Conservation (phyloP, 1,140 invertebrate genomes). For the Drosophila bocki region DNA sequence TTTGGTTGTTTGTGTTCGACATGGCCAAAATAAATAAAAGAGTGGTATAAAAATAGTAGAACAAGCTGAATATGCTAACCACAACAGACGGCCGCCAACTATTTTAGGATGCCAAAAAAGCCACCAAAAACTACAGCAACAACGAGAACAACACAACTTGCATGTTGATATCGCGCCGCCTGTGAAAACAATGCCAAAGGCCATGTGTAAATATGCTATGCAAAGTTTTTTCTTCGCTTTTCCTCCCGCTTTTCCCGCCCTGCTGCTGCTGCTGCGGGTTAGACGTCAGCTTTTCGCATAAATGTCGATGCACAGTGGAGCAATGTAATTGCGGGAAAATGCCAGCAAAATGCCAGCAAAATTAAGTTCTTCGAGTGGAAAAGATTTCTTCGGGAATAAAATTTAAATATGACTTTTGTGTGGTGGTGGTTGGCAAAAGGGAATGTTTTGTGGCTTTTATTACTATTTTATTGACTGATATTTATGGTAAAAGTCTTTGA, state of each 20-base stretch:
- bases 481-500: conserved; percentile 17
- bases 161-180: conserved; percentile 59
- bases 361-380: conserved; percentile 50
- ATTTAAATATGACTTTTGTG: conserved; percentile 34
- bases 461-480: conserved; percentile 36
- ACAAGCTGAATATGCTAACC: conserved; percentile 71
- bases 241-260: neutral
- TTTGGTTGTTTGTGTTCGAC: conserved; percentile 67
- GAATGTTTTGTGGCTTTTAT: conserved; percentile 10
- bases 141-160: conserved; percentile 32
- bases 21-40: conserved; percentile 33
- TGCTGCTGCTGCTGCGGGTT: conserved; percentile 16
- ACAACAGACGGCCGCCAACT: conserved; percentile 77
- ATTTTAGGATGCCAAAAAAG: conserved; percentile 78
- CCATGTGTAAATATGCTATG: conserved; percentile 78
- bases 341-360: conserved; percentile 9
- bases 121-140: conserved; percentile 38
- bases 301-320: conserved; percentile 54
- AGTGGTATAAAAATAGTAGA: conserved; percentile 56
- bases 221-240: conserved; percentile 56
- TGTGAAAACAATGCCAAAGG: conserved; percentile 78
- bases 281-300: conserved; percentile 43
- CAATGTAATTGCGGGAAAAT: conserved; percentile 37
- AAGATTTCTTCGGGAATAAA: conserved; percentile 23
- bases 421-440: neutral